These are phyloP conservation scores for Pinctada fucata DNA, from an alignment of 2,888 invertebrate genomes.

Conservation along the genomic window DNA sequence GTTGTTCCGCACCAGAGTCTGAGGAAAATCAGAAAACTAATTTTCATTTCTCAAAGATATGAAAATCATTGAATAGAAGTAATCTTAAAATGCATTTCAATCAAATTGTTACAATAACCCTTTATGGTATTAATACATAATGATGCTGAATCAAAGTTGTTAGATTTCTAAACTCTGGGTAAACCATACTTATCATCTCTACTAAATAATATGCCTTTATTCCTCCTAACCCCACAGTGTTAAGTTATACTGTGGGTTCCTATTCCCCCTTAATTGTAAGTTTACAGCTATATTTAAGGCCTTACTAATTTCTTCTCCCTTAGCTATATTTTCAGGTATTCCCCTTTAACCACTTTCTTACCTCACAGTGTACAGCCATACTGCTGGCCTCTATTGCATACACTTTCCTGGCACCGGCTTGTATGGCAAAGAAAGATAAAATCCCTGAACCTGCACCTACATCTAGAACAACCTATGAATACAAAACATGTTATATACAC, in stretches of 20 bases:
- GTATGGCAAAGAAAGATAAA: conserved; percentile 97
- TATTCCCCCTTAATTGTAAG: too few species aligned
- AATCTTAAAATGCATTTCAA: neutral
- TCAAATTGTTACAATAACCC: neutral
- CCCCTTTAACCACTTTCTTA: conserved; percentile 43
- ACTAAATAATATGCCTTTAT: too few species aligned
- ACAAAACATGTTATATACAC: neutral
- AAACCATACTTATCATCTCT: too few species aligned
- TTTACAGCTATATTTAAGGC: too few species aligned
- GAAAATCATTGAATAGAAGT: neutral
- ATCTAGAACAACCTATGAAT: conserved; percentile 89
- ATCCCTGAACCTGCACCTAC: conserved; percentile 99
- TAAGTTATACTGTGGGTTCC: too few species aligned
- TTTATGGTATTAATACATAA: neutral
- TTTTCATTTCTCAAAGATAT: neutral
- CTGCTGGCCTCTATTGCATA: conserved; percentile 99
- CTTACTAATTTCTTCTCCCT: too few species aligned
- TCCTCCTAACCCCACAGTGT: too few species aligned
- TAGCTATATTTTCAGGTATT: neutral
- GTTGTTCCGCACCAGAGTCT: conserved; percentile 92
- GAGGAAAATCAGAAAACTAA: conserved; percentile 47
- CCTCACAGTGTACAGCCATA: conserved; percentile 91
- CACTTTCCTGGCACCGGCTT: conserved; percentile 96
- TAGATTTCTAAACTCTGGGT: too few species aligned
- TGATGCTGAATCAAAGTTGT: too few species aligned